phyloP scores from a whole-genome alignment of 1,140 invertebrate species.

The Zophobas morio region DNA sequence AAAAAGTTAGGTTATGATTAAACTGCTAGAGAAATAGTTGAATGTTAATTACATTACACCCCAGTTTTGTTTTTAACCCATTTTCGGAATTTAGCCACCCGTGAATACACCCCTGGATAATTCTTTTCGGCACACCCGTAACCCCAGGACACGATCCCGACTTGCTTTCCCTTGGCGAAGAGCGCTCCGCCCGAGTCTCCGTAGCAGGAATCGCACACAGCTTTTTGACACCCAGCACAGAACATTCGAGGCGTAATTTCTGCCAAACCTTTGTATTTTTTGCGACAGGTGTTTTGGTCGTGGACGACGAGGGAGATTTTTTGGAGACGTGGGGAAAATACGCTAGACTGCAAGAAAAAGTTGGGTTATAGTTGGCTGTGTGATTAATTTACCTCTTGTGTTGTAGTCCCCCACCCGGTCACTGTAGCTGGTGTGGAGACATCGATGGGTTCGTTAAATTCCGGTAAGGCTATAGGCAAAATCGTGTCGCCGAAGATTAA shows the following conservation, averaged over 20 bases:
- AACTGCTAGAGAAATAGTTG: too few species aligned
- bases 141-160: conserved; percentile 82
- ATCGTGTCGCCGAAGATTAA: not conserved
- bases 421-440: conserved; percentile 17
- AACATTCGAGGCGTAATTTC: not conserved
- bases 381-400: too few species aligned
- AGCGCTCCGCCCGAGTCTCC: conserved; percentile 68
- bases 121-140: conserved; percentile 79
- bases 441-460: not conserved
- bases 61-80: conserved; percentile 65
- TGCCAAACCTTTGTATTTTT: not conserved
- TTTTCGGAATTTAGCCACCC: conserved; percentile 65
- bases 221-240: conserved; percentile 26
- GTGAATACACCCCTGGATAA: conserved; percentile 83
- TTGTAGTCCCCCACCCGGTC: conserved; percentile 40
- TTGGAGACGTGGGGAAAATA: not conserved
- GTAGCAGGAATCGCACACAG: conserved; percentile 45
- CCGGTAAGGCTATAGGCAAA: conserved; percentile 6
- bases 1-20: too few species aligned
- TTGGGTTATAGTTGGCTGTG: not conserved
- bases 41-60: not conserved
- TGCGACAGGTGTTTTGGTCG: not conserved
- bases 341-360: not conserved
- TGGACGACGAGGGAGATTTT: not conserved
- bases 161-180: conserved; percentile 63